A percentile compares a stretch with the other conserved stretches of the same genome.
These are phyloP conservation scores for Etia nguti DNA, from an alignment of 2,113 vertebrate genomes.

Conservation along the genomic window DNA sequence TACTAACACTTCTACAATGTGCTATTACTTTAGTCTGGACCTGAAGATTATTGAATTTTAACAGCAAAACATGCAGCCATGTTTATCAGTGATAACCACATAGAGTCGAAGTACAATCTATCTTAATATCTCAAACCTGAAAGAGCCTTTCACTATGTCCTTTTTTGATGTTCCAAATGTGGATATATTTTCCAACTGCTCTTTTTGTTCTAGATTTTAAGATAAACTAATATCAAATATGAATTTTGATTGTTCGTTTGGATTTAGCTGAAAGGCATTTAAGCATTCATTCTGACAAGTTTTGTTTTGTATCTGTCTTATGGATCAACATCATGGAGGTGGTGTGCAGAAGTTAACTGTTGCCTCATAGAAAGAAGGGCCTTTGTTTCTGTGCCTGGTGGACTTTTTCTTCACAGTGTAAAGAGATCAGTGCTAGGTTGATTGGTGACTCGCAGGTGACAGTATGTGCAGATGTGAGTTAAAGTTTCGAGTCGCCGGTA, in stretches of 20 bases:
- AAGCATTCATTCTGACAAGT: background rate
- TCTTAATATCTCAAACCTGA: background rate
- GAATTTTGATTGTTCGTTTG: rapidly evolving
- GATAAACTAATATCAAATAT: background rate
- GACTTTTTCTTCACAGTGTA: background rate
- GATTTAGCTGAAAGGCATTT: background rate
- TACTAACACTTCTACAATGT: background rate
- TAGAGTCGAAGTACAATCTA: background rate
- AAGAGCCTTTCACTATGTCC: background rate
- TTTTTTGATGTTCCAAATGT: background rate
- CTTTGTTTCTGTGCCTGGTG: background rate
- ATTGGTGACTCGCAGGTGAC: background rate
- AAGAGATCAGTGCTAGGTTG: background rate
- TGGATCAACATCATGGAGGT: background rate
- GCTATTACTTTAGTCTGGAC: background rate
- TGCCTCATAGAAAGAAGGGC: background rate
- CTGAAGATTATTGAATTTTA: background rate
- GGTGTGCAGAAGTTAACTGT: background rate
- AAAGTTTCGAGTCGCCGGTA: background rate
- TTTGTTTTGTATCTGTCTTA: background rate
- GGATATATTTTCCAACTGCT: background rate
- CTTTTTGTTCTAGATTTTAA: background rate
- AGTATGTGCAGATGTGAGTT: background rate
- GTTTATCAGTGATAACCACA: background rate
- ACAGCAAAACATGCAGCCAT: background rate